Percentiles rank a stretch among this genome's conserved stretches.
Evolutionary conservation across 2,797 vertebrate species (phyloP).

Genomic region (Leuciscus waleckii): DNA sequence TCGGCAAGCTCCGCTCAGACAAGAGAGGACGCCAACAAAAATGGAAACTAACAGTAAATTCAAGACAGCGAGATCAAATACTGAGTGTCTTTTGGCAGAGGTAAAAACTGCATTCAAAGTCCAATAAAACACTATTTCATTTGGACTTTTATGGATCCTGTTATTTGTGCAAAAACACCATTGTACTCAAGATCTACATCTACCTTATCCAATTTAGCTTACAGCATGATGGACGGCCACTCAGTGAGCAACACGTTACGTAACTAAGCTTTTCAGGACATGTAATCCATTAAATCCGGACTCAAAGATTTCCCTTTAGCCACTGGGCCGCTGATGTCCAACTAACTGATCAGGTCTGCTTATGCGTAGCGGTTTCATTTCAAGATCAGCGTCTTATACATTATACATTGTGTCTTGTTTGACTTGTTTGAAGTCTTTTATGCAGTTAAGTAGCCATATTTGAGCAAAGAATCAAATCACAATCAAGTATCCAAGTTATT

Average conservation of each 20-base stretch:
- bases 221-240: not conserved
- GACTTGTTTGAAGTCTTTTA: not conserved
- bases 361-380: not conserved
- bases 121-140: not conserved
- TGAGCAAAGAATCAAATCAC: not conserved
- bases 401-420: not conserved
- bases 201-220: not conserved
- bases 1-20: not conserved
- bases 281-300: constrained; percentile 35
- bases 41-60: constrained; percentile 8
- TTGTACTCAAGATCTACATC: not conserved
- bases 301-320: constrained; percentile 16
- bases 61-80: constrained; percentile 2
- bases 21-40: constrained; percentile 7
- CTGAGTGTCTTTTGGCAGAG: not conserved
- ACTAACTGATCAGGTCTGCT: constrained; percentile 26
- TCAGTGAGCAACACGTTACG: not conserved
- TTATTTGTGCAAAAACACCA: not conserved
- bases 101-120: not conserved
- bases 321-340: not conserved
- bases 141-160: constrained; percentile 1
- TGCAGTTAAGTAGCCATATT: not conserved
- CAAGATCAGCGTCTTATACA: constrained; percentile 1
- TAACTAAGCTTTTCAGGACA: constrained; percentile 23
- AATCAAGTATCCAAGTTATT: not conserved